Percentiles rank a stretch among this genome's conserved stretches.
phyloP scores from a whole-genome alignment of 1,140 invertebrate species.

The Pantala flavescens region DNA sequence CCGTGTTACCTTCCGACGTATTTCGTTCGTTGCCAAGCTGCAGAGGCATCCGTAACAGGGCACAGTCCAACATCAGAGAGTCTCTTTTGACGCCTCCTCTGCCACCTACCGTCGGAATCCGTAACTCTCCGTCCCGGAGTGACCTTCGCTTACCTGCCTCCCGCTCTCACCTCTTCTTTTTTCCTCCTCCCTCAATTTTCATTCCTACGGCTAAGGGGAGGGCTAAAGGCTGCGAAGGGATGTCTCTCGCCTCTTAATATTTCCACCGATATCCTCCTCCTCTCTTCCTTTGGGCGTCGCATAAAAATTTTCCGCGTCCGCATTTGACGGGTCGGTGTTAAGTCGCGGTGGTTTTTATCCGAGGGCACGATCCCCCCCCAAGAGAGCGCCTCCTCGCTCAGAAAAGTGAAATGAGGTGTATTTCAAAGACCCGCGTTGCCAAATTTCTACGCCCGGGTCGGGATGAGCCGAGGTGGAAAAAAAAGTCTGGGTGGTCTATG shows the following conservation, averaged over 20 bases:
- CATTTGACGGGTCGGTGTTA: not conserved
- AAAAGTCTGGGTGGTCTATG: not conserved
- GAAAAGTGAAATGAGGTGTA: not conserved
- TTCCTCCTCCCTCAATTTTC: not conserved
- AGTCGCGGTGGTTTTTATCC: not conserved
- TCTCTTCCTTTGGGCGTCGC: not conserved
- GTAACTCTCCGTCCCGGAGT: not conserved
- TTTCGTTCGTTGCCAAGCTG: no score
- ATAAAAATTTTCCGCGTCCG: not conserved
- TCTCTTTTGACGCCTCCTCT: not conserved
- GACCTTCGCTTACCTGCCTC: conserved; percentile 1
- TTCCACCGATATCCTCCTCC: not conserved
- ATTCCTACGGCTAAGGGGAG: not conserved
- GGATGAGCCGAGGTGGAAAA: not conserved
- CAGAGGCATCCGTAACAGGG: no score
- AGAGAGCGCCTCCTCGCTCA: not conserved
- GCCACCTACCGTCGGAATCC: conserved; percentile 1
- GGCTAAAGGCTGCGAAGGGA: not conserved
- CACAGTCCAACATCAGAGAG: not conserved
- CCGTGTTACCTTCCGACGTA: no score
- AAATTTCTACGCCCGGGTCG: not conserved
- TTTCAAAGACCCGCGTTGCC: not conserved
- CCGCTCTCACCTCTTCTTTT: not conserved
- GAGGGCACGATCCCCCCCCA: not conserved
- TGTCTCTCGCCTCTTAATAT: not conserved